phyloP scores from a whole-genome alignment of 2,797 vertebrate species.

The Rousettus madagascariensis region DNA sequence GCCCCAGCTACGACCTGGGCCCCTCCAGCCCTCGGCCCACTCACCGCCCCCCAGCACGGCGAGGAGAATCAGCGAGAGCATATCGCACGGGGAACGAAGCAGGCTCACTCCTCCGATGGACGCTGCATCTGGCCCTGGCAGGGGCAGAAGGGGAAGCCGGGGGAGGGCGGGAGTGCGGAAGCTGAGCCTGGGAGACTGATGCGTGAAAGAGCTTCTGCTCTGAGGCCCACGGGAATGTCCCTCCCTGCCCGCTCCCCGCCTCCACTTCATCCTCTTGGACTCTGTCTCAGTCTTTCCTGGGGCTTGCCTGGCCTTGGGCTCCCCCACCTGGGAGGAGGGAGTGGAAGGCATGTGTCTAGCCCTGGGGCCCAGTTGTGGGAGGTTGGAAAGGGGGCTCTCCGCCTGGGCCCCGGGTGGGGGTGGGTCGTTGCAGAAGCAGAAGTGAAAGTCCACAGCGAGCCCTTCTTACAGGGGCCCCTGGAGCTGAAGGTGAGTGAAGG shows the following conservation, averaged over 20 bases:
- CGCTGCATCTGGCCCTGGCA: fast-evolving
- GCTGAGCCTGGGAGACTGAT: not conserved
- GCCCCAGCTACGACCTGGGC: fast-evolving
- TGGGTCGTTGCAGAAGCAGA: slow-evolving; percentile 57
- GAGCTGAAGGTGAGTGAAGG: no score
- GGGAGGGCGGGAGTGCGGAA: not conserved
- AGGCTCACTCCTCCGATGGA: not conserved
- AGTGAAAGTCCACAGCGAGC: slow-evolving; percentile 44
- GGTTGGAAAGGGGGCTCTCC: not conserved
- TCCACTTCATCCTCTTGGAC: not conserved
- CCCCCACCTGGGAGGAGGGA: fast-evolving
- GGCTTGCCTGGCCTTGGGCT: not conserved
- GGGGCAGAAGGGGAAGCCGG: not conserved
- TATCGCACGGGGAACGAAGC: not conserved
- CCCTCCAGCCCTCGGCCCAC: not conserved
- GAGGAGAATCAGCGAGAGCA: slow-evolving; percentile 13
- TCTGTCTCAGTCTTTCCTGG: not conserved
- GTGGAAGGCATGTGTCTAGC: not conserved
- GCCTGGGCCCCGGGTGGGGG: no score
- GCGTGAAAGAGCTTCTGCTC: not conserved
- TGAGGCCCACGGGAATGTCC: no score
- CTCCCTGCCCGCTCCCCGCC: fast-evolving
- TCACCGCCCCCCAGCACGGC: not conserved
- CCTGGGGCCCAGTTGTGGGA: not conserved
- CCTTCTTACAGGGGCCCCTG: not conserved